Evolutionary conservation across 2,888 invertebrate species (phyloP), one percentile per base, ranked within the genome.

Genomic region (Pyrochroa serraticornis): DNA sequence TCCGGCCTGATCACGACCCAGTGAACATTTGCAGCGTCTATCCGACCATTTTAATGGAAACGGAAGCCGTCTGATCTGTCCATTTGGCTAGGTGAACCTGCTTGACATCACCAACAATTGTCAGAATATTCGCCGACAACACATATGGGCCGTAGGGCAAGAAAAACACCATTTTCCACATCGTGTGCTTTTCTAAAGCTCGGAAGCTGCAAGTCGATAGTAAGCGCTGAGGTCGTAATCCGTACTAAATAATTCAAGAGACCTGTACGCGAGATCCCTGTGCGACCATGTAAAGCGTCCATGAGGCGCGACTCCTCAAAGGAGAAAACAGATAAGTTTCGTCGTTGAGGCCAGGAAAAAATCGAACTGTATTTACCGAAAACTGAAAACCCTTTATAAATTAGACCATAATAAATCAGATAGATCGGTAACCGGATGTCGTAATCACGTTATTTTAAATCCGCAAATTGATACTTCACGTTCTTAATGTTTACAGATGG

Each of bases 231-330:
- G 63, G 60, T 60, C 63, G 63, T 63, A 63, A 63, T 63, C 58
- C 58, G 32, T 33, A 49, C 60, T 63, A 63, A 63, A 63, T 63
- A 63, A 63, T 63, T 63, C 63, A 63, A 32, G 30, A 48, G 51
- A 54, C 22, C 46, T 59, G 55, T 59, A 51, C 41, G 59, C 47
- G 54, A 45, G 50, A 48, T 32, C 45, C 58, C 50, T 3, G 7
- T 49, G 41, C 41, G 44, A 39, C 46, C 54, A 37, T 32, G 51
- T 53, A 53, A 58, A 54, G 30, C 54, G 51, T 36, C 54, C 49
- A 13, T 31, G 22, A 43, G 55, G 50, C 41, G 37, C 31, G 32
- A 43, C 56, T 56, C 46, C 34, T 54, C 47, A 46, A 14, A 12
- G 14, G 35, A 31, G 41, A 43, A 52, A 55, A 42, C 55, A 48